Conservation (phyloP, 2,888 invertebrate species). For the Machimus rusticus region DNA sequence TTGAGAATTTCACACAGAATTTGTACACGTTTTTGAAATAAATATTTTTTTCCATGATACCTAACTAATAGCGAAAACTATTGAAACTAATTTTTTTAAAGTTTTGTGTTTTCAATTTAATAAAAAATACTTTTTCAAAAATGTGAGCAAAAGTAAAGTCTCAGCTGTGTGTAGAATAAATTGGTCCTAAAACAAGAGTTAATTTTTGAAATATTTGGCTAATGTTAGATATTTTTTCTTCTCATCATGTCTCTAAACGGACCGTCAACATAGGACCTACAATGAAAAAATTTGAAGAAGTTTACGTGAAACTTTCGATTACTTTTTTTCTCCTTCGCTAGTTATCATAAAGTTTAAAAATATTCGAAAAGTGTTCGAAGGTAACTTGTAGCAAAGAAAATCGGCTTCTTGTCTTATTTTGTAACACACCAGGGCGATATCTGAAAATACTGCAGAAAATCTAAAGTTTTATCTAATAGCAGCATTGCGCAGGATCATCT, state of each 20-base stretch:
- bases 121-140: not conserved
- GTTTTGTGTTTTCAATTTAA: too few species aligned
- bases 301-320: too few species aligned
- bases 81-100: too few species aligned
- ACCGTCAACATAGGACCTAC: not conserved
- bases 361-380: not conserved
- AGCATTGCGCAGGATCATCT: not conserved
- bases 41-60: too few species aligned
- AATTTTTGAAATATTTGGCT: not conserved
- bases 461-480: not conserved
- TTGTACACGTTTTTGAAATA: too few species aligned
- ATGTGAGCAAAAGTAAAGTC: not conserved
- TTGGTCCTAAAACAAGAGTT: not conserved
- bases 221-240: not conserved
- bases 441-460: not conserved
- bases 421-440: not conserved
- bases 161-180: not conserved
- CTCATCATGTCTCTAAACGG: not conserved
- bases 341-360: not conserved
- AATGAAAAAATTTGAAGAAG: too few species aligned
- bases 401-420: not conserved
- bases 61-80: too few species aligned
- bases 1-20: too few species aligned
- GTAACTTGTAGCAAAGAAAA: not conserved
- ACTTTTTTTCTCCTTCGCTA: not conserved